Evolutionary conservation across 2,797 vertebrate genomes (phyloP).

Genomic region (Lepidocolaptes lacrymiger): DNA sequence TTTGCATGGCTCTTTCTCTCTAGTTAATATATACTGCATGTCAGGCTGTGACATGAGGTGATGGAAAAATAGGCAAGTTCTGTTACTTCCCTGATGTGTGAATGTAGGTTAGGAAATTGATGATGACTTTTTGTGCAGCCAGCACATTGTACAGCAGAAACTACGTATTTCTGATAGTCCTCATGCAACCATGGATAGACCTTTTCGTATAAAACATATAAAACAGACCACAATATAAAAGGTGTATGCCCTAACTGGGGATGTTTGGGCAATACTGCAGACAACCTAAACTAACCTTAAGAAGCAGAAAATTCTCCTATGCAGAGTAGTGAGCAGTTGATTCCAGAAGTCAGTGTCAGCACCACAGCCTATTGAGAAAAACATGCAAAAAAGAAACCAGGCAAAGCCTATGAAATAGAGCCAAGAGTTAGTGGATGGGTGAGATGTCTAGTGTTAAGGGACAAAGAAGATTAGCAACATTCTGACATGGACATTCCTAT

Average conservation of each 20-base stretch:
- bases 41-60: background rate
- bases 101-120: background rate
- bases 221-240: background rate
- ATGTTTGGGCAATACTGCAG: background rate
- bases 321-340: background rate
- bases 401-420: background rate
- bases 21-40: background rate
- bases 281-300: background rate
- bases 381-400: background rate
- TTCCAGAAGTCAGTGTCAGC: background rate
- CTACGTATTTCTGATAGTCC: background rate
- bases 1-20: rapidly evolving
- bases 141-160: rapidly evolving
- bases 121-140: background rate
- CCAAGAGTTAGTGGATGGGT: background rate
- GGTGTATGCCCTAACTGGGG: rapidly evolving
- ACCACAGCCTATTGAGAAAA: background rate
- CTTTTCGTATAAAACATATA: background rate
- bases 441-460: background rate
- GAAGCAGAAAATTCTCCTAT: background rate
- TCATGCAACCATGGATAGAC: no score
- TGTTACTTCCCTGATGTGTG: background rate
- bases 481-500: background rate
- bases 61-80: background rate
- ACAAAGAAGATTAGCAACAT: background rate